Conservation (phyloP, 2,888 invertebrate species). For the Macrosiphum euphorbiae region DNA sequence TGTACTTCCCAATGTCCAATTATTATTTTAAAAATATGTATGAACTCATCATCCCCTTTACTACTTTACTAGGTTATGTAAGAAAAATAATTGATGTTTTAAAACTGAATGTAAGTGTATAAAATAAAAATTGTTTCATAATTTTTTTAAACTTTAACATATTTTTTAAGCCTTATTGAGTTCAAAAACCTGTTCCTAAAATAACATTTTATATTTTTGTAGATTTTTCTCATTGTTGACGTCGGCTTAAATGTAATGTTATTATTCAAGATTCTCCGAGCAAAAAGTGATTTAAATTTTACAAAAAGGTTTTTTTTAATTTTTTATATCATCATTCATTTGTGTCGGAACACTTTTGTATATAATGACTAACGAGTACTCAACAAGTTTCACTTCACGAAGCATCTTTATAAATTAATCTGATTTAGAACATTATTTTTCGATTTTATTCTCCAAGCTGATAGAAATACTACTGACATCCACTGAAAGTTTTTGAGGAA, state of each 20-base stretch:
- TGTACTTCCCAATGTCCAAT: too few relatives aligned
- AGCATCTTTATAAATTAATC: neutral
- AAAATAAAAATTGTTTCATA: too few relatives aligned
- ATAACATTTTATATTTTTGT: too few relatives aligned
- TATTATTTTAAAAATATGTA: too few relatives aligned
- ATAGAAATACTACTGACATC: neutral
- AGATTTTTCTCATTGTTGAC: neutral
- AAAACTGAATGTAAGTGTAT: too few relatives aligned
- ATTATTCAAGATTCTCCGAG: neutral
- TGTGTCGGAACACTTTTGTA: neutral
- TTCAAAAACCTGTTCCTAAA: too few relatives aligned
- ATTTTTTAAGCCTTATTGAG: too few relatives aligned
- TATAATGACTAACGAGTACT: neutral
- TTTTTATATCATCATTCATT: neutral
- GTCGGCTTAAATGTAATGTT: neutral
- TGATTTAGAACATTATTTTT: neutral
- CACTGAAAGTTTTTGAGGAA: neutral
- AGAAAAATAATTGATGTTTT: too few relatives aligned
- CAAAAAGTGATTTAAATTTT: neutral
- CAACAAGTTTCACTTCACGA: neutral
- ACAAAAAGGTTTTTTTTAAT: neutral
- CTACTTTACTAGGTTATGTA: too few relatives aligned
- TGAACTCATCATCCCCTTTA: too few relatives aligned
- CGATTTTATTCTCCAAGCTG: neutral
- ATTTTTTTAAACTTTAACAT: too few relatives aligned